Conservation (phyloP, 1,140 invertebrate species). For the Pachypeltis micranthus region DNA sequence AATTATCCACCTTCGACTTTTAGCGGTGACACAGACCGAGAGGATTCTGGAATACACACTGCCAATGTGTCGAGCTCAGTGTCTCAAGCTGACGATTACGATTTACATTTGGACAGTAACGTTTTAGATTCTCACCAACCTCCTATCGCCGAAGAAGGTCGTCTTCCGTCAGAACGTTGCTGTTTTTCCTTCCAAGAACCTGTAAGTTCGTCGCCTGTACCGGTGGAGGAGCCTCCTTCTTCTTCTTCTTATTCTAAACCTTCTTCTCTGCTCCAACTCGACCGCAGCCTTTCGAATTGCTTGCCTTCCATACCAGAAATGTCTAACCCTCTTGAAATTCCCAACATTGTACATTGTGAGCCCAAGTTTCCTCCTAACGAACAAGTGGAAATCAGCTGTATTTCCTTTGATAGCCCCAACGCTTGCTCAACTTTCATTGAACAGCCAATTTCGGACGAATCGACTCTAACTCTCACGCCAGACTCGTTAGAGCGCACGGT, state of each 20-base stretch:
- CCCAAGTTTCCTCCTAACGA: neutral
- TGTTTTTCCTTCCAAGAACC: neutral
- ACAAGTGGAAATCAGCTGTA: neutral
- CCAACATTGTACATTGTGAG: neutral
- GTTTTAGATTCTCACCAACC: constrained; percentile 24
- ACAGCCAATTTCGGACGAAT: neutral
- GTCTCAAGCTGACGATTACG: constrained; percentile 51
- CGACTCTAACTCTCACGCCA: neutral
- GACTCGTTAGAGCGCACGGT: neutral
- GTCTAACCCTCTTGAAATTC: neutral
- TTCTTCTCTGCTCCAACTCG: no score
- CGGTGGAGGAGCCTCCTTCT: neutral
- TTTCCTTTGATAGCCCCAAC: neutral
- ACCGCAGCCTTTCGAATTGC: neutral
- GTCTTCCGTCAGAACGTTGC: neutral
- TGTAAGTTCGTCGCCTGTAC: constrained; percentile 1
- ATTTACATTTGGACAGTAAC: constrained; percentile 29
- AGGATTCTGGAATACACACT: constrained; percentile 71
- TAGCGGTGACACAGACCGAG: constrained; percentile 52
- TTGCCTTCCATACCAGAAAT: neutral
- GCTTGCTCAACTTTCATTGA: neutral
- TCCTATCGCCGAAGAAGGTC: constrained; percentile 22
- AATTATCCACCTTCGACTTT: constrained; percentile 40
- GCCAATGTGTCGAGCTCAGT: constrained; percentile 63
- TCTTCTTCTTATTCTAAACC: neutral